Conservation (phyloP, 2,113 vertebrate species). For the Tricholaema leucomelas region DNA sequence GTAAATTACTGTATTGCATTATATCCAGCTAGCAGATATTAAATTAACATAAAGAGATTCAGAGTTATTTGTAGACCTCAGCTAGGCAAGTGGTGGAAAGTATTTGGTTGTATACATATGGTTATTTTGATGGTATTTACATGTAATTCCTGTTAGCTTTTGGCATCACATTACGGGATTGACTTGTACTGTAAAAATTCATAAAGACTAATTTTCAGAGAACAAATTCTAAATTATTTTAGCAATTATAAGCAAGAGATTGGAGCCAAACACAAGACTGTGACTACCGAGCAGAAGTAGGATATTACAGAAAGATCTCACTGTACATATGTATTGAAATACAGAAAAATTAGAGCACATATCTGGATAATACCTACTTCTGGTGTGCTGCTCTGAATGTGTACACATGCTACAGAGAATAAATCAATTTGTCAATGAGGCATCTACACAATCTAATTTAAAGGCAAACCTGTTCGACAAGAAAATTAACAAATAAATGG, state of each 20-base stretch:
- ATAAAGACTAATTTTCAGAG: background rate
- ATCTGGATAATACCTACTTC: background rate
- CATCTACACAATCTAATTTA: background rate
- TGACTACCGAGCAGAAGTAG: background rate
- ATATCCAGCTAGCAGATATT: background rate
- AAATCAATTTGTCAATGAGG: background rate
- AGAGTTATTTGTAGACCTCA: background rate
- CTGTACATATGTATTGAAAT: background rate
- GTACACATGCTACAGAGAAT: background rate
- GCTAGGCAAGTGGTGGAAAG: background rate
- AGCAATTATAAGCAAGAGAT: background rate
- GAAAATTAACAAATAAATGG: background rate
- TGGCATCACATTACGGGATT: background rate
- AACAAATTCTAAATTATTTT: background rate
- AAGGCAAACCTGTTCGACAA: background rate
- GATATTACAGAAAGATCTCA: background rate
- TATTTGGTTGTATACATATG: background rate
- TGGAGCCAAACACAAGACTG: background rate
- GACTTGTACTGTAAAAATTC: background rate
- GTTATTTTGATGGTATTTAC: background rate
- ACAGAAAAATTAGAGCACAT: background rate
- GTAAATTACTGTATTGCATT: background rate
- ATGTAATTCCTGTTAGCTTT: background rate
- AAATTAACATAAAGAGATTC: conserved; percentile 3
- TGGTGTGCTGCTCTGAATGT: background rate